Evolutionary conservation across 2,888 invertebrate genomes (phyloP).

Genomic region (Desoria tigrina): DNA sequence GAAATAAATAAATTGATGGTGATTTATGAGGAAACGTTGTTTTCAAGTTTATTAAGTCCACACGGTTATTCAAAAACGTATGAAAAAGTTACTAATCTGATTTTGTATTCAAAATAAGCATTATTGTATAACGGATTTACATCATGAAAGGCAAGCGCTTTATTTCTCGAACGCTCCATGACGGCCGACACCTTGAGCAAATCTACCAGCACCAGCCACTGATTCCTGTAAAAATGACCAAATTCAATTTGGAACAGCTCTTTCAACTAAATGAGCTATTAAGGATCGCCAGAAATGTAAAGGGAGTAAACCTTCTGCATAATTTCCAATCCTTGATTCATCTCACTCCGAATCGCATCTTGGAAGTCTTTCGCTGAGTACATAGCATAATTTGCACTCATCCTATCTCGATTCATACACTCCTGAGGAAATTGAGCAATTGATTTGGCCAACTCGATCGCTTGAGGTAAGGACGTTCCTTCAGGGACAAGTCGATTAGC

Average conservation of each 20-base stretch:
- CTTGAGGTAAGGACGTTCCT: constrained; percentile 78
- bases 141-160: too few relatives aligned
- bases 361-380: constrained; percentile 69
- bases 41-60: too few relatives aligned
- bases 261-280: too few relatives aligned
- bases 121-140: too few relatives aligned
- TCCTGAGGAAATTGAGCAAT: constrained; percentile 79
- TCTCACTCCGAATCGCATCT: constrained; percentile 69
- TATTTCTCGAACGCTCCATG: constrained; percentile 64
- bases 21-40: too few relatives aligned
- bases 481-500: constrained; percentile 76
- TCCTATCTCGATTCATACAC: constrained; percentile 64
- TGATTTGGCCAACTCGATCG: constrained; percentile 70
- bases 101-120: too few relatives aligned
- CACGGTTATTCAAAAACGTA: too few relatives aligned
- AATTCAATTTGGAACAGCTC: not conserved
- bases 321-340: constrained; percentile 63
- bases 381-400: constrained; percentile 66
- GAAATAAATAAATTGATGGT: too few relatives aligned
- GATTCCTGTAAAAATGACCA: constrained; percentile 62
- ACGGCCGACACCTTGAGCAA: constrained; percentile 68
- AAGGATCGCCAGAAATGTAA: constrained; percentile 41
- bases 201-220: constrained; percentile 68
- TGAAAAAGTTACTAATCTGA: too few relatives aligned
- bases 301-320: constrained; percentile 60